Conservation (phyloP, 2,888 invertebrate species). For the Stenoptilia bipunctidactyla region DNA sequence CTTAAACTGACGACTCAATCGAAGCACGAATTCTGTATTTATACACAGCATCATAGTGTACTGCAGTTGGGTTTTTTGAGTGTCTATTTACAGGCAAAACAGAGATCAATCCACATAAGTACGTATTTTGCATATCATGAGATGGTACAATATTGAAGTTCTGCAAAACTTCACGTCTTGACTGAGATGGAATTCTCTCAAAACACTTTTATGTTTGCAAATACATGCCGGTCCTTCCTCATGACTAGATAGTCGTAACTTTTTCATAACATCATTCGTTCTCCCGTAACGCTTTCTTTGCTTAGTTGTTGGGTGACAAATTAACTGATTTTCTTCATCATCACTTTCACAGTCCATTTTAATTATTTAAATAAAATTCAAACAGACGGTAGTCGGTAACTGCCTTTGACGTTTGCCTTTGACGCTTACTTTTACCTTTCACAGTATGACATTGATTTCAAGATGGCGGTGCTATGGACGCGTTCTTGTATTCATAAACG, state of each 20-base stretch:
- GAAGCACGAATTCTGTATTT: conserved; percentile 1
- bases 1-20: not conserved
- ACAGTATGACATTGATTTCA: too few species aligned
- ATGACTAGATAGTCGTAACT: not conserved
- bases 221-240: not conserved
- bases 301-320: conserved; percentile 3
- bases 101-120: conserved; percentile 6
- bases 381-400: not conserved
- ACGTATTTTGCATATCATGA: conserved; percentile 4
- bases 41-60: conserved; percentile 1
- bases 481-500: too few species aligned
- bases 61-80: conserved; percentile 1
- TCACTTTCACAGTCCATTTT: conserved; percentile 2
- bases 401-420: too few species aligned
- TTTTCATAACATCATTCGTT: conserved; percentile 3
- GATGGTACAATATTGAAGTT: not conserved
- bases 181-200: not conserved
- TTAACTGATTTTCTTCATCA: conserved; percentile 5
- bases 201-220: not conserved
- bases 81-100: conserved; percentile 4
- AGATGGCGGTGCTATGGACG: too few species aligned
- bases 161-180: not conserved
- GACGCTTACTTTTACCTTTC: too few species aligned
- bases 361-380: not conserved
- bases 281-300: conserved; percentile 4